These are phyloP conservation scores for Amphibalanus amphitrite DNA, from an alignment of 1,140 invertebrate species.

Conservation along the genomic window DNA sequence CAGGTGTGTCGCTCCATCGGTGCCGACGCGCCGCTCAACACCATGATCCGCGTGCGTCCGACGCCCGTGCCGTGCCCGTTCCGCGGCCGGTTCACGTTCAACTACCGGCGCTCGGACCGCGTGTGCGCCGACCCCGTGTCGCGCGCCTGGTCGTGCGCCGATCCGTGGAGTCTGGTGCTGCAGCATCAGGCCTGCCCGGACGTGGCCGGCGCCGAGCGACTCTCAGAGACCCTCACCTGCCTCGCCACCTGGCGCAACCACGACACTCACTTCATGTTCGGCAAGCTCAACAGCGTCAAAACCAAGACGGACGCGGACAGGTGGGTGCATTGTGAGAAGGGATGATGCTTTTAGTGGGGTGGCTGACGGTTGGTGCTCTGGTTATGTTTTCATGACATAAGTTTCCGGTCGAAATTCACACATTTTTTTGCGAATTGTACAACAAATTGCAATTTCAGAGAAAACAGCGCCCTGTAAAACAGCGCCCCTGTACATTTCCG, in stretches of 20 bases:
- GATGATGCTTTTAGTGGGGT: no score
- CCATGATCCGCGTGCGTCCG: neutral
- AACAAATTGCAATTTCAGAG: no score
- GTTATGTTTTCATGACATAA: no score
- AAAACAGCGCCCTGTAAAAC: no score
- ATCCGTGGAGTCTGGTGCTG: neutral
- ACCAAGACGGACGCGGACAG: slow-evolving; percentile 3
- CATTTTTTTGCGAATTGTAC: no score
- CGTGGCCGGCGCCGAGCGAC: neutral
- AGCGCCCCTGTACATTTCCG: no score
- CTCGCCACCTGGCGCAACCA: slow-evolving; percentile 3
- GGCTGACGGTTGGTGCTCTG: no score
- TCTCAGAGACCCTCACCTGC: neutral
- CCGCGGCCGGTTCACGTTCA: neutral
- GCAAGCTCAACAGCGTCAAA: neutral
- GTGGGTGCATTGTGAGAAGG: no score
- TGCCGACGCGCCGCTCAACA: neutral
- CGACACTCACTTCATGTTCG: neutral
- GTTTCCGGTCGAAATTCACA: no score
- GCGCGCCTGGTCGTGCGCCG: neutral
- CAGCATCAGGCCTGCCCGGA: slow-evolving; percentile 1
- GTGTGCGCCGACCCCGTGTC: neutral
- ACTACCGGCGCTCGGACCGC: neutral
- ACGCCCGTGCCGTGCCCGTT: neutral
- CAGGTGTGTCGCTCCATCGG: neutral